phyloP scores from a whole-genome alignment of 2,888 invertebrate genomes.

The Rhagium mordax region DNA sequence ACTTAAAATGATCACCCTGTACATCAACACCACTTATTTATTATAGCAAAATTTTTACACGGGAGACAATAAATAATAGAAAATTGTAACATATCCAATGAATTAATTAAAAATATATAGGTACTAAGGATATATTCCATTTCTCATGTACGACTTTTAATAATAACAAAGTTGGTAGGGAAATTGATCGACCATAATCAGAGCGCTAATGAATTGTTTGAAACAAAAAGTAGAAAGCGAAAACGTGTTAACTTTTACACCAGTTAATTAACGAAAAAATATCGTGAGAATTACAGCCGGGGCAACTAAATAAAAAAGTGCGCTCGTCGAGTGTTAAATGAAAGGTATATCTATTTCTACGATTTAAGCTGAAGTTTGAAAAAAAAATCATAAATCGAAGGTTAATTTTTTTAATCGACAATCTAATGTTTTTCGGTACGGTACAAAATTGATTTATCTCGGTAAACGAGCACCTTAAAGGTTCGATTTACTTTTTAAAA shows the following conservation, averaged over 20 bases:
- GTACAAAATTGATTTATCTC: slow-evolving; percentile 5
- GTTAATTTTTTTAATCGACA: not conserved
- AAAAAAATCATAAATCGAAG: not conserved
- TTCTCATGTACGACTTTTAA: not conserved
- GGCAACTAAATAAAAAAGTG: not conserved
- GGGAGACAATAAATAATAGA: no score
- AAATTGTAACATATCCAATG: no score
- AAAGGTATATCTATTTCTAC: not conserved
- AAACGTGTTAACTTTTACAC: slow-evolving; percentile 1
- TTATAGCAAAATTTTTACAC: no score
- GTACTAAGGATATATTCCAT: no score
- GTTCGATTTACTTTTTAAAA: slow-evolving; percentile 2
- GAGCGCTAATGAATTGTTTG: not conserved
- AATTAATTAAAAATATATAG: no score
- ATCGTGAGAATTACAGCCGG: slow-evolving; percentile 1
- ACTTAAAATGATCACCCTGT: no score
- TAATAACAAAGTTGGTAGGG: not conserved
- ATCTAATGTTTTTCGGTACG: not conserved
- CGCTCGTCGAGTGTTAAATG: not conserved
- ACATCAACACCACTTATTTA: no score
- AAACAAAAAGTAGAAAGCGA: not conserved
- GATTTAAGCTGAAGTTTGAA: not conserved
- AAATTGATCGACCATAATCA: not conserved
- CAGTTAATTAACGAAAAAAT: not conserved
- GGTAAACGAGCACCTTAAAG: not conserved